Evolutionary conservation across 1,140 invertebrate genomes (phyloP).

Genomic region (Aphaenogaster floridana): DNA sequence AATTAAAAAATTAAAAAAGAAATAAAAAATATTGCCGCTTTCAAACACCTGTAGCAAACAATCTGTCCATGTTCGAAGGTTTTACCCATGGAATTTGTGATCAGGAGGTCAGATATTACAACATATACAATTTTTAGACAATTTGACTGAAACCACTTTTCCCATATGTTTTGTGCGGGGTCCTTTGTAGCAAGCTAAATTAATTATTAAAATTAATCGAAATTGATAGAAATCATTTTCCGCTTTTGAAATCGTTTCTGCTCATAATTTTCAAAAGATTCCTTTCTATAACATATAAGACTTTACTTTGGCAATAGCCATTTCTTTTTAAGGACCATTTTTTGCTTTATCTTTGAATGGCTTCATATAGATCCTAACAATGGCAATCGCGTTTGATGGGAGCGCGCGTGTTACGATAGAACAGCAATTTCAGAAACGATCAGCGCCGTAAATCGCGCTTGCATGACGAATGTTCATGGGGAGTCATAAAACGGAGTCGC

Average conservation of each 20-base stretch:
- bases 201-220: not conserved
- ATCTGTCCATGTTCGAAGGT: no score
- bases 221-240: not conserved
- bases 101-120: no score
- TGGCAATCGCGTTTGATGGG: not conserved
- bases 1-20: no score
- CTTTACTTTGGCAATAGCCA: not conserved
- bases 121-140: no score
- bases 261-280: not conserved
- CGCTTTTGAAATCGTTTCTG: not conserved
- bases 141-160: no score
- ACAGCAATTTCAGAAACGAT: conserved; percentile 29
- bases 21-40: no score
- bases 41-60: no score
- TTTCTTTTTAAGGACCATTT: not conserved
- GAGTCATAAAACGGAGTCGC: conserved; percentile 27
- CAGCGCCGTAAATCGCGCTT: not conserved
- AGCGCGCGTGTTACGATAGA: not conserved
- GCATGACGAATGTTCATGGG: not conserved
- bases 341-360: not conserved
- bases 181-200: no score
- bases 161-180: no score
- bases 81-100: no score
- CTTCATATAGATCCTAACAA: not conserved
- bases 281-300: not conserved